phyloP scores from a whole-genome alignment of 2,113 vertebrate species.

The Cepphus grylle region DNA sequence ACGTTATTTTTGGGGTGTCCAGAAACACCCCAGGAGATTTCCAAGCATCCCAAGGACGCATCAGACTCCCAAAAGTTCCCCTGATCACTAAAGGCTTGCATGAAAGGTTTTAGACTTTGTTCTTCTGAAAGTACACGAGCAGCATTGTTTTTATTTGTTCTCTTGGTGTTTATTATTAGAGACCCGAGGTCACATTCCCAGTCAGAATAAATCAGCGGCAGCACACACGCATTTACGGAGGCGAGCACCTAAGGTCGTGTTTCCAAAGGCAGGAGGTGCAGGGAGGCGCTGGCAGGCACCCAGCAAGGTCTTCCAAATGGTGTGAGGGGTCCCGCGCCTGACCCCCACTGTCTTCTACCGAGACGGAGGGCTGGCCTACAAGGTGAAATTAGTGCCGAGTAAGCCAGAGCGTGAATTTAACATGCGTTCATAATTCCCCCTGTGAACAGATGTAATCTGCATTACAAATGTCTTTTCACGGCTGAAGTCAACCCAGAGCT shows the following conservation, averaged over 20 bases:
- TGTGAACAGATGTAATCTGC: constrained; percentile 20
- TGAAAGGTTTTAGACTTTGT: background rate
- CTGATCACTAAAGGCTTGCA: background rate
- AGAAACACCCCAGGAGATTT: background rate
- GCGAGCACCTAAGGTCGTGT: accelerated
- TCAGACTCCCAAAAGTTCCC: background rate
- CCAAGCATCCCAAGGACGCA: background rate
- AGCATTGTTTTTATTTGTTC: background rate
- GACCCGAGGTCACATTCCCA: background rate
- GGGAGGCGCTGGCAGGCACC: background rate
- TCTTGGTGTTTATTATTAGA: background rate
- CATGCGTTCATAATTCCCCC: background rate
- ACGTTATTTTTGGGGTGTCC: background rate
- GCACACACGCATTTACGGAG: background rate
- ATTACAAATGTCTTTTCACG: constrained; percentile 29
- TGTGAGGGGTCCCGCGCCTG: background rate
- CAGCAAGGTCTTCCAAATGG: background rate
- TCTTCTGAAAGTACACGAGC: background rate
- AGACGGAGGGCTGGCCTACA: background rate
- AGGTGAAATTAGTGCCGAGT: background rate
- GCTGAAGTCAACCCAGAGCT: background rate
- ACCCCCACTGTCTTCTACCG: accelerated
- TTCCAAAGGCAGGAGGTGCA: background rate
- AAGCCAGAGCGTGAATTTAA: background rate
- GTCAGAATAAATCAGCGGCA: background rate